Conservation (phyloP, 2,797 vertebrate genomes). For the Hoplostethus atlanticus region DNA sequence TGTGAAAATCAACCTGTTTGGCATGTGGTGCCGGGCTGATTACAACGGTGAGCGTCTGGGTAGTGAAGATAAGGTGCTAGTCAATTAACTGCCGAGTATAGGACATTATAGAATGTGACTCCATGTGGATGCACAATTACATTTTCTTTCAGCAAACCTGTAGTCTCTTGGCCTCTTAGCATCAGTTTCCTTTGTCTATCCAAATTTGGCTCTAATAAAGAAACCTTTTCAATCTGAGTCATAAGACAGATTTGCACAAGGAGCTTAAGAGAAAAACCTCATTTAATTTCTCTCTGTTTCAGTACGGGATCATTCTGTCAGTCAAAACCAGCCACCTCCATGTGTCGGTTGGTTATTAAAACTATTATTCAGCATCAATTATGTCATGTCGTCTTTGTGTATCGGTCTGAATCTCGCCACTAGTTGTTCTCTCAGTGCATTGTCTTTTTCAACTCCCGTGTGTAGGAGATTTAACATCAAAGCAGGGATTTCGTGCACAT, state of each 20-base stretch:
- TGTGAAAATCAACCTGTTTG: constrained; percentile 16
- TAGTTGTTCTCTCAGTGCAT: neutral
- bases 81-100: constrained; percentile 32
- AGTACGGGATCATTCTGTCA: neutral
- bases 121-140: constrained; percentile 1
- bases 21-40: constrained; percentile 19
- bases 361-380: neutral
- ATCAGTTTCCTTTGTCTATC: constrained; percentile 8
- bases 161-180: neutral
- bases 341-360: neutral
- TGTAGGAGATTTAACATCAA: constrained; percentile 42
- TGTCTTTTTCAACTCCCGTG: constrained; percentile 27
- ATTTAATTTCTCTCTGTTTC: constrained; percentile 30
- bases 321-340: neutral
- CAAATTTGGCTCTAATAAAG: constrained; percentile 11
- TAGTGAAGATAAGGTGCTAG: constrained; percentile 38
- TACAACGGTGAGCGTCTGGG: constrained; percentile 13
- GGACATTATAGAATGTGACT: constrained; percentile 1
- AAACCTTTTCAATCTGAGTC: constrained; percentile 3
- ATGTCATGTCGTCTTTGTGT: constrained; percentile 21
- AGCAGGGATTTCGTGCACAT: constrained; percentile 38
- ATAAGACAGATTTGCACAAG: constrained; percentile 1
- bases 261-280: constrained; percentile 10
- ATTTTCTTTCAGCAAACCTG: neutral
- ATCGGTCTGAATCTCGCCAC: constrained; percentile 2